phyloP scores from a whole-genome alignment of 1,140 invertebrate species.

The Trichogramma pretiosum region DNA sequence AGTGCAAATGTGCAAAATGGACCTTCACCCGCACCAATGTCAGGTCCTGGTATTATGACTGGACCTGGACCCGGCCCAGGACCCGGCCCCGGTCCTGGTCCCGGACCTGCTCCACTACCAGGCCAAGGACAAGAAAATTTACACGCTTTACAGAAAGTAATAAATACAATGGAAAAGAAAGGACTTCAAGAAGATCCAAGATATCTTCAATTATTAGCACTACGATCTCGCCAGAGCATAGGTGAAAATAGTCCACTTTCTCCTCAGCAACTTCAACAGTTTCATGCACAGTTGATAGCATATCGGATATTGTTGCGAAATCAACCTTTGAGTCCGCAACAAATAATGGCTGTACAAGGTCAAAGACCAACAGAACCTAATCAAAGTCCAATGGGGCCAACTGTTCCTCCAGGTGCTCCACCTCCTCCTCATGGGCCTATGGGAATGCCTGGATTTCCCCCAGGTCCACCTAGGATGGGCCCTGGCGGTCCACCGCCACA shows the following conservation, averaged over 20 bases:
- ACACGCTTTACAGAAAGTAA: constrained; percentile 74
- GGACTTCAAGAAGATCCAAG: constrained; percentile 85
- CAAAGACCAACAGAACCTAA: constrained; percentile 32
- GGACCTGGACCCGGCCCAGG: constrained; percentile 28
- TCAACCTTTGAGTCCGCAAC: constrained; percentile 76
- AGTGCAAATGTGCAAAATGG: constrained; percentile 4
- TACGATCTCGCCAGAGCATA: constrained; percentile 66
- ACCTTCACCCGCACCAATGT: neutral
- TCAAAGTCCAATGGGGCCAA: constrained; percentile 33
- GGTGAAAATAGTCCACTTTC: constrained; percentile 57
- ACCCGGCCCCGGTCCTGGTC: constrained; percentile 25
- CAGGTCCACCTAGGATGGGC: neutral
- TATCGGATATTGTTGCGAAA: constrained; percentile 85
- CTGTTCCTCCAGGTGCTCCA: constrained; percentile 25
- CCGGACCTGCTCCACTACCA: constrained; percentile 26
- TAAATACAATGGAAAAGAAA: constrained; percentile 90
- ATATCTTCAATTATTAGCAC: constrained; percentile 75
- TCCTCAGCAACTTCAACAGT: constrained; percentile 68
- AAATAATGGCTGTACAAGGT: constrained; percentile 63
- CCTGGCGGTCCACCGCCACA: constrained; percentile 26
- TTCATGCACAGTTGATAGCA: constrained; percentile 89
- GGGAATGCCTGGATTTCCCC: neutral
- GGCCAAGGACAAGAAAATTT: constrained; percentile 61
- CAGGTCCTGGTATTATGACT: constrained; percentile 15
- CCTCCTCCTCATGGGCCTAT: constrained; percentile 20